Percentiles rank a stretch among this genome's conserved stretches.
Conservation (phyloP, 2,888 invertebrate species). For the Nymphalis polychloros region DNA sequence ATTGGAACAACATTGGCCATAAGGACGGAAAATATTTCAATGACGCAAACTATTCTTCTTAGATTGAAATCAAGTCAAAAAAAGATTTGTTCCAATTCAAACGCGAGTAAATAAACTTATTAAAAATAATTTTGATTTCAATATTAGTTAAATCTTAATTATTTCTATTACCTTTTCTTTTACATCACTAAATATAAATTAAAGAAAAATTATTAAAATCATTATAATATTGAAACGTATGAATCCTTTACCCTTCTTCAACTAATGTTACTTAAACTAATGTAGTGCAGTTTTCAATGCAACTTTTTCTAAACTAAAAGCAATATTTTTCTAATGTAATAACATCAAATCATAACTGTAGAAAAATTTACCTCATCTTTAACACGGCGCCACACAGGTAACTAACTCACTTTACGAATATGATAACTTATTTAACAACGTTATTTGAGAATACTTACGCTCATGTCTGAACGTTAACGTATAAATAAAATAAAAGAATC, state of each 20-base stretch:
- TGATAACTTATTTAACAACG: background rate
- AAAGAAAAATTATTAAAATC: background rate
- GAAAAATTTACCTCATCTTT: constrained; percentile 36
- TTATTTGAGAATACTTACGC: background rate
- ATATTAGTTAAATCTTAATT: background rate
- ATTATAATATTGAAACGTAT: background rate
- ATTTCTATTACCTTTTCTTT: background rate
- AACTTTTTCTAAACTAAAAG: constrained; percentile 63
- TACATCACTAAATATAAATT: background rate
- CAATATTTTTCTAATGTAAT: constrained; percentile 72
- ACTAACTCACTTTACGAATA: background rate
- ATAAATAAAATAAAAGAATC: too few relatives aligned
- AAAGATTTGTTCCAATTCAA: background rate
- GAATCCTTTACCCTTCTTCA: constrained; percentile 17
- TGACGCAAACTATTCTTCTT: background rate
- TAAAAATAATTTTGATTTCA: too few relatives aligned
- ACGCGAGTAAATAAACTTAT: background rate
- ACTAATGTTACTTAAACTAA: constrained; percentile 20
- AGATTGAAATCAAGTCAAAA: background rate
- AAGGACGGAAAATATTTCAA: background rate
- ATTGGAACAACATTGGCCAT: constrained; percentile 9
- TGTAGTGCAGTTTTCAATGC: constrained; percentile 55
- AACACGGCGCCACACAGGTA: background rate
- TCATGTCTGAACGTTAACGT: too few relatives aligned
- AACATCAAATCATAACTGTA: constrained; percentile 39